These are phyloP conservation scores for Phyllostomus discolor DNA, from an alignment of 2,113 vertebrate genomes.

Conservation along the genomic window DNA sequence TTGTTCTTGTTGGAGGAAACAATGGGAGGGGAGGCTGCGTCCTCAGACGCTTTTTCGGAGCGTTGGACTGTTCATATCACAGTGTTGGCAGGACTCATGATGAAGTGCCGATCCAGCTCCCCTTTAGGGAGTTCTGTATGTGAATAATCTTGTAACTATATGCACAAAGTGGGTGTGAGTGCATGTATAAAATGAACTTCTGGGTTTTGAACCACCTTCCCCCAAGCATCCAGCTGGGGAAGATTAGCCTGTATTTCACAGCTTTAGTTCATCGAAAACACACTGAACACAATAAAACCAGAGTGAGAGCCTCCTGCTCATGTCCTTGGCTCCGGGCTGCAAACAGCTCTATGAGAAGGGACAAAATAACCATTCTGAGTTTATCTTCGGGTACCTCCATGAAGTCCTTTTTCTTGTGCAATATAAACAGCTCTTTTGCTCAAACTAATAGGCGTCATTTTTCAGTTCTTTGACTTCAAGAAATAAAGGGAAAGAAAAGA, in stretches of 20 bases:
- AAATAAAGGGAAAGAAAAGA: constrained; percentile 3
- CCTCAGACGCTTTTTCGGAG: neutral
- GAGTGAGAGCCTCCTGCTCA: neutral
- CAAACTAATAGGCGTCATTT: neutral
- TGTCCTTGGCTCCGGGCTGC: neutral
- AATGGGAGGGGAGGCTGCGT: neutral
- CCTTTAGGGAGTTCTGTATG: neutral
- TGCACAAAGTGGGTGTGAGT: neutral
- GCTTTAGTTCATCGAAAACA: neutral
- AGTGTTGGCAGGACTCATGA: neutral
- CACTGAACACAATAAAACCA: neutral
- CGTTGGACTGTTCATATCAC: neutral
- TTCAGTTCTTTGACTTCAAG: neutral
- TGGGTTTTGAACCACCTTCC: neutral
- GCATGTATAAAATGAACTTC: neutral
- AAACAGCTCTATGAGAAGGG: neutral
- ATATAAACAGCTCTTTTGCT: neutral
- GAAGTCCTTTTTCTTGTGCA: neutral
- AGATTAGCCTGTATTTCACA: neutral
- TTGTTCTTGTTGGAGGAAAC: neutral
- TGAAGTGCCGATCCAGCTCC: neutral
- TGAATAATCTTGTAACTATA: neutral
- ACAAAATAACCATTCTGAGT: neutral
- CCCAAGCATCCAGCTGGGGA: neutral
- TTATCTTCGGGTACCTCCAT: neutral